A percentile compares a stretch with the other conserved stretches of the same genome.
phyloP scores from a whole-genome alignment of 2,113 vertebrate genomes.

The Phalacrocorax brasilianus region DNA sequence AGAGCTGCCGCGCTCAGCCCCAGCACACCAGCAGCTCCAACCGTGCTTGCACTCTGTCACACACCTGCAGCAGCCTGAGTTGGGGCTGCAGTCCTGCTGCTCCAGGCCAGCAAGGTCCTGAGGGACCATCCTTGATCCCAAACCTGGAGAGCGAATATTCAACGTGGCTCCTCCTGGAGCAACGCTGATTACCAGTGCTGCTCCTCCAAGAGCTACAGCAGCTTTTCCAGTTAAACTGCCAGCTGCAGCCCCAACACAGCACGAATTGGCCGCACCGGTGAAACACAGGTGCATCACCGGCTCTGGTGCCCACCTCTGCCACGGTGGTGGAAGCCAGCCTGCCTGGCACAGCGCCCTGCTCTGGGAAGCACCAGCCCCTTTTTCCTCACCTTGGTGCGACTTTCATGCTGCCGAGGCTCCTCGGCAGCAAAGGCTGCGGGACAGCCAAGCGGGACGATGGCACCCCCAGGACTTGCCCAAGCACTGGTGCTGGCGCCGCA shows the following conservation, averaged over 20 bases:
- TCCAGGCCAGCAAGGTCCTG: background rate
- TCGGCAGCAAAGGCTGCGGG: fast-evolving
- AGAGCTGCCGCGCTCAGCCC: background rate
- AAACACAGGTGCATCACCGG: fast-evolving
- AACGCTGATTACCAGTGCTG: fast-evolving
- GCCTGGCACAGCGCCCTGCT: fast-evolving
- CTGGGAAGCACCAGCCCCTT: background rate
- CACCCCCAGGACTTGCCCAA: background rate
- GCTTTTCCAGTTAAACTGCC: too few species aligned
- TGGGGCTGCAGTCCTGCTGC: background rate
- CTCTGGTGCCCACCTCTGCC: background rate
- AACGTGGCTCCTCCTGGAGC: background rate
- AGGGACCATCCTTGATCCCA: background rate
- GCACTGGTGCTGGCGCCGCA: fast-evolving
- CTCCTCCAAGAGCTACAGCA: background rate
- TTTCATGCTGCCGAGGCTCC: background rate
- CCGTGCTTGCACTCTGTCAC: background rate
- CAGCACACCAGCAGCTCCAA: fast-evolving
- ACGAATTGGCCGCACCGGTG: fast-evolving
- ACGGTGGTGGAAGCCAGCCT: fast-evolving
- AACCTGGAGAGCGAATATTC: background rate
- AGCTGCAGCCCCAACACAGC: fast-evolving
- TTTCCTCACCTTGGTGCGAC: background rate
- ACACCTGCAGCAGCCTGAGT: background rate
- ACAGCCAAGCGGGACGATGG: fast-evolving